These are phyloP conservation scores for Trimorus sp. DNA, from an alignment of 2,888 invertebrate genomes.

Conservation along the genomic window DNA sequence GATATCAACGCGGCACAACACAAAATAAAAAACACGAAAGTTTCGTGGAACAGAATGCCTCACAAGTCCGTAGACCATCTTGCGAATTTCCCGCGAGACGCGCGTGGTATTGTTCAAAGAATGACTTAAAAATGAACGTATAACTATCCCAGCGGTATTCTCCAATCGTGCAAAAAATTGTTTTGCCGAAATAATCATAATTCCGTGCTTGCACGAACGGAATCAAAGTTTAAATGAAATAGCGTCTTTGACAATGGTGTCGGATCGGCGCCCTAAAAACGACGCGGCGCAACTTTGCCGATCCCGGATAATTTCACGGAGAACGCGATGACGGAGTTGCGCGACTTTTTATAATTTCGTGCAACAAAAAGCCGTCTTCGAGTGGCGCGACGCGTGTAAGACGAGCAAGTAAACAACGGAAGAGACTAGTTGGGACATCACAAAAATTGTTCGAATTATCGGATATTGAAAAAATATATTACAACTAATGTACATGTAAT, in stretches of 20 bases:
- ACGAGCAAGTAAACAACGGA: too few relatives aligned
- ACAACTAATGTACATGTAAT: too few relatives aligned
- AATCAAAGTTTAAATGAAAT: constrained; percentile 63
- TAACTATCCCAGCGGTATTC: constrained; percentile 62
- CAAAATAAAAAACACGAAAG: constrained; percentile 57
- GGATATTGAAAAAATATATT: too few relatives aligned
- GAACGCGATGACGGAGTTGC: too few relatives aligned
- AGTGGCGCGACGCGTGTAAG: too few relatives aligned
- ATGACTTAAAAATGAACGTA: constrained; percentile 60
- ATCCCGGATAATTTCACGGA: too few relatives aligned
- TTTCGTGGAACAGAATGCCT: constrained; percentile 56
- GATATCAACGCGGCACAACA: constrained; percentile 44
- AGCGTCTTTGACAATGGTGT: constrained; percentile 42
- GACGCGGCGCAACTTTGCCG: constrained; percentile 24
- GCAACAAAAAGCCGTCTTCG: too few relatives aligned
- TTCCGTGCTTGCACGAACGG: constrained; percentile 31
- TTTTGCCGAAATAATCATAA: constrained; percentile 61
- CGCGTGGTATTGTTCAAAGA: constrained; percentile 51
- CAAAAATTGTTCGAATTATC: too few relatives aligned
- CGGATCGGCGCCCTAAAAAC: constrained; percentile 44
- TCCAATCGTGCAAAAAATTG: constrained; percentile 60
- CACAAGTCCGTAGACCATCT: constrained; percentile 61
- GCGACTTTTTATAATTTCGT: too few relatives aligned
- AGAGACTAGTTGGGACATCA: too few relatives aligned
- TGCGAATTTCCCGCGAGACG: constrained; percentile 63